Base-by-base conservation (phyloP, 2,797 vertebrate species). In the Pangasius macronema region DNA sequence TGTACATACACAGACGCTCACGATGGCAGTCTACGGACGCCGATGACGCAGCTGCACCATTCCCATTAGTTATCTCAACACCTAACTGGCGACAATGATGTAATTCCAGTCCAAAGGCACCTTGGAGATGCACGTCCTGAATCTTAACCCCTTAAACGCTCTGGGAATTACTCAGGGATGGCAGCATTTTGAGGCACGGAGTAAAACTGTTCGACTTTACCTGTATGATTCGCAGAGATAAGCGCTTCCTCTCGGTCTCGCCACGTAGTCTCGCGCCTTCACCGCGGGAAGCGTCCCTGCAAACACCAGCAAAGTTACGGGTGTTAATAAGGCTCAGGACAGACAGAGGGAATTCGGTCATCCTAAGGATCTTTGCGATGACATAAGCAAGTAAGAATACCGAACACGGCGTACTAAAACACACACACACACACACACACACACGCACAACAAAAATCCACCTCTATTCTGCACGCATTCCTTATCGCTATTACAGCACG, bases 181-280 rank as follows among this genome's bases (percentile, higher is more conserved):
- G 39, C 8, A 82, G 30, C 11, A 16, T 61, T 82, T 46, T 9
- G 39, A 36, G 68, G 8, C 59, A 27, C 9, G 33, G 36, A 42
- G 36, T 59, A 30, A 65, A 65, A 20, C 39, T 51, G 81, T 36
- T 13, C 46, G 85, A 86, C 83, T 89, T 93, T 92, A 96, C 95
- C 95, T 96, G 95, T 92, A 92, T 94, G 84, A 96, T 95, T 92
- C 93, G 93, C 90, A 96, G 94, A 73, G 95, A 94, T 67, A 96
- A 94, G 90, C 95, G 94, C 89, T 93, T 95, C 91, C 94, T 94
- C 89, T 95, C 95, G 88, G 88, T 90, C 91, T 94, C 94, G 91
- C 93, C 90, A 91, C 94, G 94, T 92, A 93, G 92, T 93, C 93
- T 95, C 88, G 91, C 89, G 88, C 94, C 94, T 88, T 95, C 94